Base-by-base conservation (phyloP, 1,140 invertebrate genomes). In the Drosophila auraria region DNA sequence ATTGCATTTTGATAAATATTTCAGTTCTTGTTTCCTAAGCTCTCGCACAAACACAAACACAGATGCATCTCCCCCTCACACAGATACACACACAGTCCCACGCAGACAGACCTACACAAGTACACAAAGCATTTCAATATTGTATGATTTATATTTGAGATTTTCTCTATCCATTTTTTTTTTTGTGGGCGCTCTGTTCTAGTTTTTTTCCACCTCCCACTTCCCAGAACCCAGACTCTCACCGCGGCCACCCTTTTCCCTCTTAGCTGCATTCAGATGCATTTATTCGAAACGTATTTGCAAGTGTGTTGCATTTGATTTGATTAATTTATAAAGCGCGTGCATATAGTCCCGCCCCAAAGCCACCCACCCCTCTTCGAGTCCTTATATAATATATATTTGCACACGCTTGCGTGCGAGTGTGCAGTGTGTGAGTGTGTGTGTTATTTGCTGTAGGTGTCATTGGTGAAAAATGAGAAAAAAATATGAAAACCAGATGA, bases 1-100 rank as follows among this genome's bases (percentile, higher is more conserved):
- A 78, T 78, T 78, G 63, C 78, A 75, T 78, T 89, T 78, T 78
- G 69, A 87, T 87, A 89, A 84, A 89, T 83, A 87, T 87, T 87
- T 78, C 72, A 89, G 82, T 87, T 80, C 27, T 64, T 69, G 66
- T 83, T 83, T 59, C 68, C 64, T 75, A 79, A 79, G 77, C 59
- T 79, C 25, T 38, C 30, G 68, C 65, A 56, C 57, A 65, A 60
- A 65, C 49, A 60, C 44, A 49, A 36, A 58, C 20, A 68, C 51
- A 76, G 1, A 49, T 45, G 64, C 30, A 75, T 58, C 33, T 60
- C 17, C 23, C 56, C 44, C 42, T n/a, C 20, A 30, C 63, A 27
- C 38, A 54, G n/a, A 14, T 33, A 60, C 45, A 66, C 14, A 75
- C 49, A 66, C 20, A 59, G 14, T 15, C 14, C 14, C 23, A 15